Conservation (phyloP, 1,140 invertebrate genomes). For the Rhopalosiphum maidis region DNA sequence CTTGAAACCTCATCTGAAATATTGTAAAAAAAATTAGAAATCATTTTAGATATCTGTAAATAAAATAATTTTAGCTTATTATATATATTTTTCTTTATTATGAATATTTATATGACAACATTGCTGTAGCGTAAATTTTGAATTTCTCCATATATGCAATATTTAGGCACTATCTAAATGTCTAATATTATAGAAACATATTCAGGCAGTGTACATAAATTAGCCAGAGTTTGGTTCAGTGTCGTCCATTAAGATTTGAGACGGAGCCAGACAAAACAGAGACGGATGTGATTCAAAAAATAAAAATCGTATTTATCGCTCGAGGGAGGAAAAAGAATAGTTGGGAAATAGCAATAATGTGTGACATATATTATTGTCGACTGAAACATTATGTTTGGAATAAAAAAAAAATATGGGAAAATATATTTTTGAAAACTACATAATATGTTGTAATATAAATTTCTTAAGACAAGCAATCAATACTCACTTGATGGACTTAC, state of each 20-base stretch:
- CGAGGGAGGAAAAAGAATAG: neutral
- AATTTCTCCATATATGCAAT: neutral
- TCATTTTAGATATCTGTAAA: no score
- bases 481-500: neutral
- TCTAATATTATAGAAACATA: neutral
- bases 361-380: neutral
- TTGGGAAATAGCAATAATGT: neutral
- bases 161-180: neutral
- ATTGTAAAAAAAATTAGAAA: no score
- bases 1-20: no score
- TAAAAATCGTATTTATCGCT: conserved; percentile 6
- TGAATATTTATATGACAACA: no score
- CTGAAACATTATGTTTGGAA: neutral
- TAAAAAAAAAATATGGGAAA: neutral
- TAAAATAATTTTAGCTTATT: no score
- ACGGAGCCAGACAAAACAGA: neutral
- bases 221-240: neutral
- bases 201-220: neutral
- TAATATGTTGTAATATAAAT: neutral
- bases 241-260: conserved; percentile 28
- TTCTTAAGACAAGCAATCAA: neutral
- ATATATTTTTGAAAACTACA: neutral
- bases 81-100: no score
- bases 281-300: neutral
- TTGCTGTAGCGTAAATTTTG: no score